Conservation (phyloP, 2,113 vertebrate species). For the Prietella phreatophila region DNA sequence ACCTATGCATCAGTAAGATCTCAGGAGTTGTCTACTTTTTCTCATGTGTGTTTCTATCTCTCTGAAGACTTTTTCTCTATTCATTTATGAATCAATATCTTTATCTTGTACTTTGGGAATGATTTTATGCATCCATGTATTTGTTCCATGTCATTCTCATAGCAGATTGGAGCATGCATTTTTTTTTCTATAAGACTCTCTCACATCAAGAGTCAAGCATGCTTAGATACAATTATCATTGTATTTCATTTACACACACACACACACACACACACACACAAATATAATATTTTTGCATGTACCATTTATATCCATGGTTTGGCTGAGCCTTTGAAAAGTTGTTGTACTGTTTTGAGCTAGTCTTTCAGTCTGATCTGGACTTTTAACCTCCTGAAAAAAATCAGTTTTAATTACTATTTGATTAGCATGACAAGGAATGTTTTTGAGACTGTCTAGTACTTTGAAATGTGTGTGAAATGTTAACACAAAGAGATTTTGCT, state of each 20-base stretch:
- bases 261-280: not conserved
- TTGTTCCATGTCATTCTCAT: not conserved
- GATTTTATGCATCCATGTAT: constrained; percentile 6
- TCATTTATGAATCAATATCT: constrained; percentile 36
- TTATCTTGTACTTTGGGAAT: constrained; percentile 39
- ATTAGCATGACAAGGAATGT: not conserved
- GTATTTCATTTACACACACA: not conserved
- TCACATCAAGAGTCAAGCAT: not conserved
- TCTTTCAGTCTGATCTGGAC: not conserved
- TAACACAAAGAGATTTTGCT: constrained; percentile 6
- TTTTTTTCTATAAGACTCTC: not conserved
- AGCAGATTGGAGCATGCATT: not conserved
- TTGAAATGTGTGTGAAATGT: constrained; percentile 12
- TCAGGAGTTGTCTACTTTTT: constrained; percentile 36
- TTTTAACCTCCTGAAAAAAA: not conserved
- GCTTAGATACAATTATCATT: not conserved
- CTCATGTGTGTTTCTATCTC: constrained; percentile 23
- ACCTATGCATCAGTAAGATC: constrained; percentile 18
- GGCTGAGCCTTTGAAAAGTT: not conserved
- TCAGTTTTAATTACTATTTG: not conserved
- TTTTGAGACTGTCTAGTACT: constrained; percentile 5
- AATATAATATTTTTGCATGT: not conserved
- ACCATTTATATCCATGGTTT: not conserved
- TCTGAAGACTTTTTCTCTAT: not conserved
- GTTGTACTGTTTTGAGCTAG: not conserved